Percentiles rank a stretch among this genome's conserved stretches.
Evolutionary conservation across 2,797 vertebrate genomes (phyloP).

Genomic region (Hydrolagus colliei): DNA sequence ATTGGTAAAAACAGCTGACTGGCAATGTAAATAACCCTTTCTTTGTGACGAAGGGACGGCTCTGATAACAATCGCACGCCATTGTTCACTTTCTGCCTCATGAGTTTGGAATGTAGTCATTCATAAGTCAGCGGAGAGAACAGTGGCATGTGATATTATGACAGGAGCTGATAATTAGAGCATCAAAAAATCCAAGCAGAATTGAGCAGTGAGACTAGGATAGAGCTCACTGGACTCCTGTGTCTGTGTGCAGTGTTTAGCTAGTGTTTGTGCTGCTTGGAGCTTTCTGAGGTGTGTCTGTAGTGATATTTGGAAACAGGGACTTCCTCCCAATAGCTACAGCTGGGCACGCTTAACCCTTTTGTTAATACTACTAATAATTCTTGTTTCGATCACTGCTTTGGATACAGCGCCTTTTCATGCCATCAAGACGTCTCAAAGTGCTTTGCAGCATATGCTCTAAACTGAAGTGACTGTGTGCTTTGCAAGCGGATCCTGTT

Average conservation of each 20-base stretch:
- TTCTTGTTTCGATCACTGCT: too few species aligned
- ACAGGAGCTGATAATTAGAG: neutral
- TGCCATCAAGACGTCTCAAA: too few species aligned
- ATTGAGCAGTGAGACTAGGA: neutral
- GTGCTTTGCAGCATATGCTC: too few species aligned
- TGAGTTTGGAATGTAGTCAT: neutral
- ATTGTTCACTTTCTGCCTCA: neutral
- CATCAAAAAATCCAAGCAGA: neutral
- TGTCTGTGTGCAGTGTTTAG: constrained; percentile 23
- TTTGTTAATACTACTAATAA: neutral
- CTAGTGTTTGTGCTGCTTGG: neutral
- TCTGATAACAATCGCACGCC: neutral
- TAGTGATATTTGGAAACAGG: neutral
- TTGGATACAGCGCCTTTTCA: too few species aligned
- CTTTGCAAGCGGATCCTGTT: too few species aligned
- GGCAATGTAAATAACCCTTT: neutral
- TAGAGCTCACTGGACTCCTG: neutral
- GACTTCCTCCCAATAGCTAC: neutral
- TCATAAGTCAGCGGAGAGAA: neutral
- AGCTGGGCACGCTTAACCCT: neutral
- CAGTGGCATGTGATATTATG: neutral
- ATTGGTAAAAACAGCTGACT: too few species aligned
- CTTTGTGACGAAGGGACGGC: neutral
- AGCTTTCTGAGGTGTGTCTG: neutral
- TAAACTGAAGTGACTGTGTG: too few species aligned